Evolutionary conservation across 2,797 vertebrate species (phyloP), one percentile per base, ranked within the genome.

Genomic region (Naso thynnoides): DNA sequence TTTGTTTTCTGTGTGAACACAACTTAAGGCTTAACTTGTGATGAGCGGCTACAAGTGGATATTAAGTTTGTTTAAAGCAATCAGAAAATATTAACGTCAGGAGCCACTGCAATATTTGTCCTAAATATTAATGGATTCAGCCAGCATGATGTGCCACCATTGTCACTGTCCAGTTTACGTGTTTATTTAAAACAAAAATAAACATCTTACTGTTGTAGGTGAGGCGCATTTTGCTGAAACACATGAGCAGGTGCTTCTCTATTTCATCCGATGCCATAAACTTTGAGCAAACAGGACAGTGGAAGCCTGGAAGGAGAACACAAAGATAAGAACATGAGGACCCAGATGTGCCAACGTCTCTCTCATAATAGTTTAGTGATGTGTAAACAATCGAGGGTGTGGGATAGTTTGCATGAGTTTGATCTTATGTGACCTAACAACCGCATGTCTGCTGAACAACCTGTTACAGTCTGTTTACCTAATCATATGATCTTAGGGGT

Each of bases 251-350:
- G 93, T 99, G 98, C 82, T 97, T 95, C 89, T 99, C 97, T 87
- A 98, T 97, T 94, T 99, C 97, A 21, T 97, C 96, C 11, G 97
- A 94, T 14, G 95, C 94, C 90, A 99, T 95, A 88, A 96, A 99
- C 93, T 97, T 99, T 88, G 97, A 97, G 95, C 98, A 99, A 64
- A 98, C 93, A 8, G 97, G 98, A 92, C 98, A 99, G 93, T 97
- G 97, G 93, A 99, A 98, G 75, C 96, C 98, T 97, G 90, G 65
- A 82, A 88, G 87, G 39, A 38, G 63, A 72, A 84, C 18, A 78
- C 24, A 81, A 53, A 65, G 39, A 81, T 33, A 70, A 79, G 31
- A 78, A 58, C 18, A 70, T 77, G 65, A 74, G 49, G 39, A 58
- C n/a, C 23, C 67, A 45, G 67, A 71, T 63, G 70, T 36, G 18